Conservation (phyloP, 64 coral and sea anemone genomes). For the Montipora cactus region DNA sequence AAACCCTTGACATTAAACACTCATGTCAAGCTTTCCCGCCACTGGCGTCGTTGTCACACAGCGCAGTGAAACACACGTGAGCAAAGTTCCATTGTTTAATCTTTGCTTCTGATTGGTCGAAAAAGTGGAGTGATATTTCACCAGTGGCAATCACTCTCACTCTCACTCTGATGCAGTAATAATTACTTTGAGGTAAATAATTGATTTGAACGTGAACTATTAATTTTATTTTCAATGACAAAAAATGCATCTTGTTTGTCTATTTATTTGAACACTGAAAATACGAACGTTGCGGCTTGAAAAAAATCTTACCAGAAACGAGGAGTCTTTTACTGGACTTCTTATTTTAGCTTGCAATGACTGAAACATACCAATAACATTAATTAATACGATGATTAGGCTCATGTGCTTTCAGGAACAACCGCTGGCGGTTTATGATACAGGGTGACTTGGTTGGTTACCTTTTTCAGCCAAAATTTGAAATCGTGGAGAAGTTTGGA, state of each 20-base stretch:
- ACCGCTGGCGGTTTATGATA: not conserved
- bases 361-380: not conserved
- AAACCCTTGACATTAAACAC: too few relatives aligned
- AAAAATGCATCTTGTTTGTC: not conserved
- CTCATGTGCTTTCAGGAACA: not conserved
- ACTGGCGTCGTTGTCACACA: not conserved
- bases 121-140: not conserved
- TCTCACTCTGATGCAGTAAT: too few relatives aligned
- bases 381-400: not conserved
- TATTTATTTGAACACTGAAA: not conserved
- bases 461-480: too few relatives aligned
- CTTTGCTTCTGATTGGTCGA: not conserved
- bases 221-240: not conserved
- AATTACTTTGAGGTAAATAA: too few relatives aligned
- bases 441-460: too few relatives aligned
- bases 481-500: too few relatives aligned
- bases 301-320: slow-evolving; percentile 28
- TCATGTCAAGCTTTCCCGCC: too few relatives aligned
- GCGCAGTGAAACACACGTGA: not conserved
- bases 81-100: not conserved
- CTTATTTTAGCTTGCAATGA: slow-evolving; percentile 39
- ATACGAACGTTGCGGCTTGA: not conserved
- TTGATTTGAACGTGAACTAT: not conserved
- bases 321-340: slow-evolving; percentile 4
- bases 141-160: too few relatives aligned